phyloP scores from a whole-genome alignment of 1,140 invertebrate species.

The Scaptomyza graminum region DNA sequence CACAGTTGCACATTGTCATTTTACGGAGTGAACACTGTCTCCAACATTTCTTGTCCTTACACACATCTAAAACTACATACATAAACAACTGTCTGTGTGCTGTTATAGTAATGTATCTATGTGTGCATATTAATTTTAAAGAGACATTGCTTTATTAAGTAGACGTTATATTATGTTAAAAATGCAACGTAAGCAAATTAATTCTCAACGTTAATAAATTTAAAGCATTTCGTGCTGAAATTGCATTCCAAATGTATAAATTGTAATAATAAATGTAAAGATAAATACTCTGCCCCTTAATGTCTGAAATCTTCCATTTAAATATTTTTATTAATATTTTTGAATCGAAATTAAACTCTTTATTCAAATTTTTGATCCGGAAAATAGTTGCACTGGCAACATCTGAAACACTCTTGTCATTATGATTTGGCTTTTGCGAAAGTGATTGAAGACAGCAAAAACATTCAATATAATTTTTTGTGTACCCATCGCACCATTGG shows the following conservation, averaged over 20 bases:
- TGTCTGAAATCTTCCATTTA: neutral
- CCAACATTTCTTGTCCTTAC: neutral
- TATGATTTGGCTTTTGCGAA: neutral
- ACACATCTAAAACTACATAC: neutral
- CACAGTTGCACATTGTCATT: constrained; percentile 23
- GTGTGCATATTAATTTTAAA: constrained; percentile 3
- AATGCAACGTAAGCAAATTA: neutral
- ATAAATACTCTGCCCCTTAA: too few relatives aligned
- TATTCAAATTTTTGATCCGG: neutral
- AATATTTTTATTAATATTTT: too few relatives aligned
- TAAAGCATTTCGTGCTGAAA: neutral
- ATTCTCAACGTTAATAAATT: neutral
- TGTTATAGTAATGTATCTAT: neutral
- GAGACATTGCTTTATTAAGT: neutral
- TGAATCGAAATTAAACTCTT: too few relatives aligned
- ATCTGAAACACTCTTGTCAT: constrained; percentile 6
- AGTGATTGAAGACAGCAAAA: constrained; percentile 1
- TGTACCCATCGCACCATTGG: constrained; percentile 4
- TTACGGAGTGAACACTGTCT: constrained; percentile 4
- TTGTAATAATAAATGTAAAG: too few relatives aligned
- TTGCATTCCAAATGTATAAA: too few relatives aligned
- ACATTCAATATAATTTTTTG: constrained; percentile 35
- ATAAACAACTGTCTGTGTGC: neutral
- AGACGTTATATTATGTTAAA: neutral
- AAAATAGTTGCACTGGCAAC: neutral